phyloP scores from a whole-genome alignment of 2,888 invertebrate genomes.

The Eupeodes luniger region DNA sequence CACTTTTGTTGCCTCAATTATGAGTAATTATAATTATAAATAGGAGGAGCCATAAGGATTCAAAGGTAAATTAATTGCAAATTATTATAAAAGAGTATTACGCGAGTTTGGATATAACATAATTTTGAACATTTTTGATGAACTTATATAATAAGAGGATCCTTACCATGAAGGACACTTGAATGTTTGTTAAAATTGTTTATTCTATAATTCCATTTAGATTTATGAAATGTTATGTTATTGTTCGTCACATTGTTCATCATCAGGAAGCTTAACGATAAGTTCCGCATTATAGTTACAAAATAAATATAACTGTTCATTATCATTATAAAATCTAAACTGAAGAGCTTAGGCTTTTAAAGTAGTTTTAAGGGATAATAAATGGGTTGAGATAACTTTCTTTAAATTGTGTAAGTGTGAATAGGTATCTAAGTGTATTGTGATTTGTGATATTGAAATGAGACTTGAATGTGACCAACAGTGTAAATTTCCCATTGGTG shows the following conservation, averaged over 20 bases:
- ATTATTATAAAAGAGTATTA: conserved; percentile 37
- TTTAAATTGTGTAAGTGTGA: too few species aligned
- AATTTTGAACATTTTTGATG: conserved; percentile 54
- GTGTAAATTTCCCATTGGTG: too few species aligned
- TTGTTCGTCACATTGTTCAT: background rate
- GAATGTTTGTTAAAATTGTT: conserved; percentile 60
- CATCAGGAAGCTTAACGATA: background rate
- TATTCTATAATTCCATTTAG: conserved; percentile 21
- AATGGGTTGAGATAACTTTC: too few species aligned
- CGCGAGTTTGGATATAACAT: conserved; percentile 12
- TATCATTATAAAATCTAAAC: too few species aligned
- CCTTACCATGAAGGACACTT: conserved; percentile 30
- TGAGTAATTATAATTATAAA: conserved; percentile 28
- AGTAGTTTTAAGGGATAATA: too few species aligned
- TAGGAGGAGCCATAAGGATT: background rate
- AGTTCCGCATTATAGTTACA: conserved; percentile 13
- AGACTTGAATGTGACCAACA: too few species aligned
- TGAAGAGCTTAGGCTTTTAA: too few species aligned
- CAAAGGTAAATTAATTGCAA: conserved; percentile 66
- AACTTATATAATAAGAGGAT: conserved; percentile 24
- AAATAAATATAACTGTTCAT: too few species aligned
- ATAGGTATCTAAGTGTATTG: too few species aligned
- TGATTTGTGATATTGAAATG: too few species aligned
- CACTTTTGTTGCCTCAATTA: conserved; percentile 46
- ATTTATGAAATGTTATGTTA: background rate